Evolutionary conservation across 2,113 vertebrate genomes (phyloP), one percentile per base, ranked within the genome.

Genomic region (Camarhynchus parvulus): DNA sequence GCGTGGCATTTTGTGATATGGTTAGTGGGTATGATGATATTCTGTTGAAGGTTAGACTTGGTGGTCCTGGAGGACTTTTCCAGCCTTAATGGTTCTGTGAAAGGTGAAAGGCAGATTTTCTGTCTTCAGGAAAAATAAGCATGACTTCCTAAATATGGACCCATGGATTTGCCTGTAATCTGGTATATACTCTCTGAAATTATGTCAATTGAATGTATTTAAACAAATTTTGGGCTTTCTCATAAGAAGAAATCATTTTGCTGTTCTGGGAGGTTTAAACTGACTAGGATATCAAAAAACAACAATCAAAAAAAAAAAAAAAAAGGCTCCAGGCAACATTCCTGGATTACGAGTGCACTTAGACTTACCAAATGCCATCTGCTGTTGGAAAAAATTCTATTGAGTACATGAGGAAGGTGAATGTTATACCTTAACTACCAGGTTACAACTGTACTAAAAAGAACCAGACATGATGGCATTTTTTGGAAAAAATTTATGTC

Each of bases 391-490:
- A 47, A 76, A 92, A 62, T 39, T 72, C 31, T 59, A 5, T 2
- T 2, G 2, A 64, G 2, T 41, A 81, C 5, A 39, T 59, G 35
- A 80, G 3, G 10, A 72, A 76, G 42, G 20, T 59, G 7, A 0
- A 15, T 7, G 5, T 5, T 59, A 27, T 44, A 3, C 12, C 72
- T 84, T 72, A 73, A 59, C 4, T 12, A 6, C 6, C 10, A 15
- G 7, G 7, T 49, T 63, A 84, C 87, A 80, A 63, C 7, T 46
- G 10, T 41, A 64, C 5, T 1, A 30, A 50, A 75, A 49, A 24
- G 19, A 44, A 14, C 7, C 5, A 63, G 4, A 35, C 5, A 24
- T 0, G 0, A 50, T 27, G 2, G 7, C 12, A 46, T 42, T 47
- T 52, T 76, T 67, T 46, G 2, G 4, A 6, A 27, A 39, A 39